Percentiles rank a stretch among this genome's conserved stretches.
Evolutionary conservation across 2,888 invertebrate species (phyloP).

Genomic region (Lamproptera curius): DNA sequence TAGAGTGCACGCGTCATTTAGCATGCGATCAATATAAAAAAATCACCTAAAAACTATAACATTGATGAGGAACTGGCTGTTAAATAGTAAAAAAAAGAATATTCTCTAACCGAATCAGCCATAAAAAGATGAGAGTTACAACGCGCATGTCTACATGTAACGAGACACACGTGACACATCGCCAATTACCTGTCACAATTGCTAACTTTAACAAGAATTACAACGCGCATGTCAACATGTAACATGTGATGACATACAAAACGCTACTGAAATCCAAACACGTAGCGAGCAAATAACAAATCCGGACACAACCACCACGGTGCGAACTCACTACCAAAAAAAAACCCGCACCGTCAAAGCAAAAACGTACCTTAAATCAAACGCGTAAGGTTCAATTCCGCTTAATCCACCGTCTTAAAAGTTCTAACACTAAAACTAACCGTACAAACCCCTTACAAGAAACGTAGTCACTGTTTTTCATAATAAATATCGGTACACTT

Average conservation of each 20-base stretch:
- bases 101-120: not conserved
- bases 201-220: not conserved
- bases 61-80: slow-evolving; percentile 24
- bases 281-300: slow-evolving; percentile 2
- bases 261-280: not conserved
- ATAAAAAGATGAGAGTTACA: not conserved
- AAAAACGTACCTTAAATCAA: slow-evolving; percentile 2
- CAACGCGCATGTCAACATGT: not conserved
- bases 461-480: slow-evolving; percentile 37
- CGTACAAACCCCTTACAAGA: slow-evolving; percentile 50
- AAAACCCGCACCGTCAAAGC: slow-evolving; percentile 25
- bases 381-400: slow-evolving; percentile 28
- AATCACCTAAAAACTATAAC: slow-evolving; percentile 18
- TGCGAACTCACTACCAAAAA: slow-evolving; percentile 17
- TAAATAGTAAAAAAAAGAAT: slow-evolving; percentile 10
- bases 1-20: slow-evolving; percentile 8
- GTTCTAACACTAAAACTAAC: slow-evolving; percentile 28
- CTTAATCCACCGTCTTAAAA: slow-evolving; percentile 26
- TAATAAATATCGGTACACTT: slow-evolving; percentile 67
- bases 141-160: not conserved
- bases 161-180: not conserved
- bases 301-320: slow-evolving; percentile 5
- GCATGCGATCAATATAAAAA: slow-evolving; percentile 7
- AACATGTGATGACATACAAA: not conserved
- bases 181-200: too few species aligned